phyloP scores from a whole-genome alignment of 2,797 vertebrate genomes.

The Acipenser ruthenus region DNA sequence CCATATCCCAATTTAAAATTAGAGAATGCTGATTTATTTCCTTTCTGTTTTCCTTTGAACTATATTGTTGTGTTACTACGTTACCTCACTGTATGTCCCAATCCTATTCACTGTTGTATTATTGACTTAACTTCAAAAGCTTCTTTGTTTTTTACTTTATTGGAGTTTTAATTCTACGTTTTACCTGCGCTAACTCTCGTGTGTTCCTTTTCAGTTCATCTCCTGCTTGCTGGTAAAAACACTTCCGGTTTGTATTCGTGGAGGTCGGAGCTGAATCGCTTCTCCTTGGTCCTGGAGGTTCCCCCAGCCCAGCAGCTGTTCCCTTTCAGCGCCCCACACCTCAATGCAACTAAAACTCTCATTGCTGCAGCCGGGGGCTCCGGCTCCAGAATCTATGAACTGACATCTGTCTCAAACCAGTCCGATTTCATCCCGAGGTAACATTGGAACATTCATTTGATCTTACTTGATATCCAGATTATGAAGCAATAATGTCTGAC shows the following conservation, averaged over 20 bases:
- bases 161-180: too few species aligned
- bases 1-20: too few species aligned
- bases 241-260: conserved; percentile 71
- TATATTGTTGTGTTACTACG: too few species aligned
- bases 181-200: too few species aligned
- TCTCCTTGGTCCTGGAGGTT: conserved; percentile 60
- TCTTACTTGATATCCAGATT: too few species aligned
- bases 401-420: conserved; percentile 75
- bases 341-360: conserved; percentile 74
- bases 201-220: conserved; percentile 55
- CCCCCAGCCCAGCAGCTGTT: conserved; percentile 55
- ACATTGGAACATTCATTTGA: conserved; percentile 15
- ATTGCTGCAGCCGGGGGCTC: conserved; percentile 51
- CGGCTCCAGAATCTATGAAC: conserved; percentile 66
- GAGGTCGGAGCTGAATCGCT: conserved; percentile 62
- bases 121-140: too few species aligned
- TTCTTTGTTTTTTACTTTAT: too few species aligned
- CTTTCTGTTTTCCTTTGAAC: too few species aligned
- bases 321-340: conserved; percentile 53
- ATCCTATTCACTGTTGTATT: too few species aligned
- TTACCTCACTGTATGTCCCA: too few species aligned
- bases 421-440: conserved; percentile 97
- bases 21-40: too few species aligned
- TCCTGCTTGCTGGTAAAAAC: conserved; percentile 63
- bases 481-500: too few species aligned